phyloP scores from a whole-genome alignment of 2,113 vertebrate genomes.

The Phoenicopterus ruber region DNA sequence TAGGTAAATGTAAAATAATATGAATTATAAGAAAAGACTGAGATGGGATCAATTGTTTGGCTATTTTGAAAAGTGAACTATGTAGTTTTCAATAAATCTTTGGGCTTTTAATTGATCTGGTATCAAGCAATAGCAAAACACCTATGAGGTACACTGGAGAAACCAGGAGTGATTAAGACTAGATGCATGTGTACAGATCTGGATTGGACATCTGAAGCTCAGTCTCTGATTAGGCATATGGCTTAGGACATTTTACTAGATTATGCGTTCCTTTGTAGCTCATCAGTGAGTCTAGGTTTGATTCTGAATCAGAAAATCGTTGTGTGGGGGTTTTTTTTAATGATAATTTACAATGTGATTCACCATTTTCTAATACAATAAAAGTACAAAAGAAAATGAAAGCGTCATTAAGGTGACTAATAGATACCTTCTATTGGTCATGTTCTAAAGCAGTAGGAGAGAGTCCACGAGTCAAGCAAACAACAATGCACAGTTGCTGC shows the following conservation, averaged over 20 bases:
- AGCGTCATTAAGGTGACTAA: background rate
- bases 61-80: background rate
- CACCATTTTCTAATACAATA: background rate
- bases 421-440: background rate
- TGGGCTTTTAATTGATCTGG: background rate
- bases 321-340: background rate
- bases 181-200: background rate
- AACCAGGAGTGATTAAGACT: background rate
- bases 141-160: background rate
- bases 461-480: background rate
- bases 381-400: background rate
- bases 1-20: background rate
- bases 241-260: background rate
- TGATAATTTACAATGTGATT: background rate
- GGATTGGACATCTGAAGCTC: background rate
- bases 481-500: background rate
- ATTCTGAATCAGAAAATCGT: background rate
- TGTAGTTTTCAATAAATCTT: background rate
- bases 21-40: background rate
- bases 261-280: background rate
- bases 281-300: background rate
- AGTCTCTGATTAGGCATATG: background rate
- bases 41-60: background rate
- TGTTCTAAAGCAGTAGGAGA: background rate
- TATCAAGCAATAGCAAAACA: background rate